Base-by-base conservation (phyloP, 2,888 invertebrate species). In the Cephus sareptanus region DNA sequence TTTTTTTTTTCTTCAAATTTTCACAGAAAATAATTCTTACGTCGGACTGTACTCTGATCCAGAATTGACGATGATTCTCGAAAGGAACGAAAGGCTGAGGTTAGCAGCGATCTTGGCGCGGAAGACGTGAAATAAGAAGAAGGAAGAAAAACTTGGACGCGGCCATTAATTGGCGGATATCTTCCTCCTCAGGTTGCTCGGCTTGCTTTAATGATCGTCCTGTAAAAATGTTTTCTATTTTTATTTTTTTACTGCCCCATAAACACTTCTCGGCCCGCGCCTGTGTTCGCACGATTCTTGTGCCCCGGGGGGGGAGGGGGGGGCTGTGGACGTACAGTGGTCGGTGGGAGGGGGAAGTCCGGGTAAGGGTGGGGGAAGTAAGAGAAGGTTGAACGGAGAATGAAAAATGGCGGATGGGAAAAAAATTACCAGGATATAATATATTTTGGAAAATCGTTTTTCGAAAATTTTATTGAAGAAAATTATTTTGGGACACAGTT, bases 181-280 rank as follows among this genome's bases (percentile, higher is more conserved):
- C 85, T 87, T 86, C 83, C 82, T 86, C 85, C 81, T 80, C 80
- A 84, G 83, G 80, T 80, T 78, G 79, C 77, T 80, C 80, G 79
- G 73, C 78, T 83, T 85, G 83, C 86, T 89, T 90, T 90, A 90
- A 90, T 89, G 90, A 90, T 90, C 87, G 84, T 84, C 87, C 87
- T 85, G 86, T 90, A 90, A 89, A 90, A 86, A 84, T 89, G 89
- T 90, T 89, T 88, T 82, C 83, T 86, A 87, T 88, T 89, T 90
- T 87, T 88, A 87, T 88, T 89, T 87, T 86, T 88, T 89, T 88
- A 88, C 81, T 83, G 80, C 78, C 78, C 83, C 82, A 85, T 89
- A 89, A 89, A 89, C 83, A 79, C 83, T 83, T 83, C 79, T 75
- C 79, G 34, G 23, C 56, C 56, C 23, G 56, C 56, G 56, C 56